phyloP scores from a whole-genome alignment of 2,113 vertebrate genomes.

The Bos javanicus region DNA sequence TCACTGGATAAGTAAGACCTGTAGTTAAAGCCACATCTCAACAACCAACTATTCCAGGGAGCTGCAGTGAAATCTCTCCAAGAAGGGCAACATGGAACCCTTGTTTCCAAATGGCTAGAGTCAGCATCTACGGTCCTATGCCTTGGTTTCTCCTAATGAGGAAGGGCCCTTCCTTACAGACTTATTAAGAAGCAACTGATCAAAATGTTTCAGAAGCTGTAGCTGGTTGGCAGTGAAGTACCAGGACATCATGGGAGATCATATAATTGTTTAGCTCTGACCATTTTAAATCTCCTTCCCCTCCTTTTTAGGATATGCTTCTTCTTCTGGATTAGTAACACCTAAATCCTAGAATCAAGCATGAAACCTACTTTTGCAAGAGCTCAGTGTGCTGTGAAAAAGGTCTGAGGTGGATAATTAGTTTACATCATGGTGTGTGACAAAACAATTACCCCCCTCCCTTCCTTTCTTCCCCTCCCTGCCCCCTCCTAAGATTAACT shows the following conservation, averaged over 20 bases:
- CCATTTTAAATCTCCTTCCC: slow-evolving; percentile 56
- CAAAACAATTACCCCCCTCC: neutral
- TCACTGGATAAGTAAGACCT: neutral
- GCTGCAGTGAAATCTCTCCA: neutral
- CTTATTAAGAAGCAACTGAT: neutral
- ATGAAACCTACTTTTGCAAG: neutral
- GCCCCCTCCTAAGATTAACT: neutral
- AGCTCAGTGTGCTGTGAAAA: slow-evolving; percentile 53
- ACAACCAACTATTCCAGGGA: neutral
- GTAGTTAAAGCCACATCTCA: neutral
- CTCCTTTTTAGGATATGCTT: slow-evolving; percentile 59
- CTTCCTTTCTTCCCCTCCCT: neutral
- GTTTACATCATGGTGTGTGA: slow-evolving; percentile 31
- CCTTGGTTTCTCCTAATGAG: neutral
- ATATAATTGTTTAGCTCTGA: slow-evolving; percentile 63
- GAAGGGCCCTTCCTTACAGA: neutral
- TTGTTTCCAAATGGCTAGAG: neutral
- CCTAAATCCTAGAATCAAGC: slow-evolving; percentile 43
- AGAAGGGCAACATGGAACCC: neutral
- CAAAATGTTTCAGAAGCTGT: neutral
- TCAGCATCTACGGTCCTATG: rapidly evolving
- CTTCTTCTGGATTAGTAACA: slow-evolving; percentile 49
- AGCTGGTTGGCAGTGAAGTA: neutral
- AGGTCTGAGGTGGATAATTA: slow-evolving; percentile 62
- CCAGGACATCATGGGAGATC: slow-evolving; percentile 27